These are phyloP conservation scores for Endotricha flammealis DNA, from an alignment of 2,888 invertebrate species.

Conservation along the genomic window DNA sequence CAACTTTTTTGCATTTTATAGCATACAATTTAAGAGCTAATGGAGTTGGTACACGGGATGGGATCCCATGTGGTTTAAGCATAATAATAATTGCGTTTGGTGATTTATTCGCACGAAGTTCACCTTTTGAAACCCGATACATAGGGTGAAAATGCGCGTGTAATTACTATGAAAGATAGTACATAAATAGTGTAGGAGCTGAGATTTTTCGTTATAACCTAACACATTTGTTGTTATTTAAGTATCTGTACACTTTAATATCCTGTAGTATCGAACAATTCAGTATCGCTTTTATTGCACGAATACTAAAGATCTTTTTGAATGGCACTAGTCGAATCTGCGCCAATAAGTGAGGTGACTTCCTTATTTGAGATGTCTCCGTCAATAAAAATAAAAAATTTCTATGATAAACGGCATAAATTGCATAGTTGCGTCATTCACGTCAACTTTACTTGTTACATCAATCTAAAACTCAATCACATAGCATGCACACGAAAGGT, in stretches of 20 bases:
- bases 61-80: conserved; percentile 34
- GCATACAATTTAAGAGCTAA: conserved; percentile 55
- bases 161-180: background rate
- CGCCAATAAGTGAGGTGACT: too few species aligned
- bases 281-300: too few species aligned
- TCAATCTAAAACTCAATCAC: conserved; percentile 26
- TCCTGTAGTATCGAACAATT: too few species aligned
- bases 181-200: background rate
- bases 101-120: conserved; percentile 29
- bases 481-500: conserved; percentile 23
- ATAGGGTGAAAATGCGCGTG: background rate
- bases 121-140: background rate
- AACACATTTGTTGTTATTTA: too few species aligned
- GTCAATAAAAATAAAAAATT: too few species aligned
- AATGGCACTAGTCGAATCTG: too few species aligned
- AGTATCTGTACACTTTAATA: too few species aligned
- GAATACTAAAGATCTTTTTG: too few species aligned
- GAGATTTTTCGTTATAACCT: too few species aligned
- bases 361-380: too few species aligned
- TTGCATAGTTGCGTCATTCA: conserved; percentile 16
- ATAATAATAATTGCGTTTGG: conserved; percentile 36
- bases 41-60: conserved; percentile 44
- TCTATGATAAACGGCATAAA: too few species aligned
- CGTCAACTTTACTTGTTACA: conserved; percentile 21
- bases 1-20: conserved; percentile 58